phyloP scores from a whole-genome alignment of 2,113 vertebrate genomes.

The Tetrax tetrax region DNA sequence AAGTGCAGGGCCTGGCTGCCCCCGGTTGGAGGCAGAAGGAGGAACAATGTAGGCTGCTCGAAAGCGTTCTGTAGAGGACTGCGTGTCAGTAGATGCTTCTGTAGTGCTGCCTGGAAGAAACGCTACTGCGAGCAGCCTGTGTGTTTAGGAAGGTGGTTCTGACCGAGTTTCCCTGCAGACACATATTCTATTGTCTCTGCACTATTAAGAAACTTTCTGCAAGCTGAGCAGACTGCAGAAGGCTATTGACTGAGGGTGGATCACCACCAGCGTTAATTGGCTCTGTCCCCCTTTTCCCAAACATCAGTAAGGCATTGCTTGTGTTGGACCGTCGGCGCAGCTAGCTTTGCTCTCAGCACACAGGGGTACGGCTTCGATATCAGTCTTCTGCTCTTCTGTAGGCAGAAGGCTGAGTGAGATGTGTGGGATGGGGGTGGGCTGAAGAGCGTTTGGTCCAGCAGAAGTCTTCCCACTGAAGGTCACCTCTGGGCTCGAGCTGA shows the following conservation, averaged over 20 bases:
- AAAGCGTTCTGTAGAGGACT: not conserved
- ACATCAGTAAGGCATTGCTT: not conserved
- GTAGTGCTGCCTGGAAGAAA: not conserved
- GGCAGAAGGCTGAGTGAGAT: not conserved
- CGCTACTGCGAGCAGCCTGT: not conserved
- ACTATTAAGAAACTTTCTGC: not conserved
- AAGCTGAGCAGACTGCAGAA: not conserved
- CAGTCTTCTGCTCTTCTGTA: not conserved
- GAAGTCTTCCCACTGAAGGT: not conserved
- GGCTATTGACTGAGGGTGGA: not conserved
- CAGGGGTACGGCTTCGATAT: not conserved
- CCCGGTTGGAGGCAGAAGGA: not conserved
- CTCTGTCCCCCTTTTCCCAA: not conserved
- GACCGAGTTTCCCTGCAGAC: not conserved
- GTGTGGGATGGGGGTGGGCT: not conserved
- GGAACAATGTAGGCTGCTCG: not conserved
- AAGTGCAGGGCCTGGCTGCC: not conserved
- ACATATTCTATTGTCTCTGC: not conserved
- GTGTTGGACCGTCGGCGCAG: accelerated
- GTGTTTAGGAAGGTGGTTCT: not conserved
- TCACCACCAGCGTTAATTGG: not conserved
- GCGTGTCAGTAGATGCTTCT: not conserved
- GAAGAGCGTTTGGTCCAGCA: not conserved
- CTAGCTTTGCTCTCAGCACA: not conserved
- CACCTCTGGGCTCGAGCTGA: not conserved